phyloP scores from a whole-genome alignment of 64 coral and sea anemone genomes.

The Pocillopora damicornis region DNA sequence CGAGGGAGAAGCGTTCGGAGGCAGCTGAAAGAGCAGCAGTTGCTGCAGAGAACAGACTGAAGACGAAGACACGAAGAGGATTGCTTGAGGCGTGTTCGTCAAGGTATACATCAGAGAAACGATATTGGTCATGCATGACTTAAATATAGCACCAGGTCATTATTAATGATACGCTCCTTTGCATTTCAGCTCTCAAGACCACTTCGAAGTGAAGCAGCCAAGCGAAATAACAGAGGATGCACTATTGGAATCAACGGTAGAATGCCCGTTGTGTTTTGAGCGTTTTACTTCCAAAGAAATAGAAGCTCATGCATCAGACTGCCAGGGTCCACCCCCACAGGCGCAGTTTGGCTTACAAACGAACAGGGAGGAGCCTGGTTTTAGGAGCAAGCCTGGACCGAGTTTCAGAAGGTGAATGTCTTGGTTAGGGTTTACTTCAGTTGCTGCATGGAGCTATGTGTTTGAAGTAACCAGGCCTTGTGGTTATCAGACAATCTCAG shows the following conservation, averaged over 20 bases:
- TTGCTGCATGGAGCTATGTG: background rate
- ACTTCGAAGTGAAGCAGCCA: background rate
- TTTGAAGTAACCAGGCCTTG: background rate
- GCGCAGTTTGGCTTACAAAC: background rate
- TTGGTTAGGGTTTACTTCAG: background rate
- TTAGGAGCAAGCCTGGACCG: background rate
- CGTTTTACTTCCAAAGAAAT: slow-evolving; percentile 6
- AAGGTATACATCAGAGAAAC: background rate
- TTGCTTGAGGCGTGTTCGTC: background rate
- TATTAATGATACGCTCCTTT: background rate
- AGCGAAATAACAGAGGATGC: background rate
- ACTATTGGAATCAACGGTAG: background rate
- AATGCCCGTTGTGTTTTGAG: slow-evolving; percentile 16
- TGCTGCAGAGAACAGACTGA: background rate
- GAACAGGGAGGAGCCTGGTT: background rate
- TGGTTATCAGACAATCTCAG: too few species aligned
- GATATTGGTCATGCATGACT: too few species aligned
- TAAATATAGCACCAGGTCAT: background rate
- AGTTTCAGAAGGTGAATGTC: slow-evolving; percentile 24
- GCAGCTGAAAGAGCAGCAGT: slow-evolving; percentile 18
- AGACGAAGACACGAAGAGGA: background rate
- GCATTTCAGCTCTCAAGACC: background rate
- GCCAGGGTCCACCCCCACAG: slow-evolving; percentile 11
- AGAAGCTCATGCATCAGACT: slow-evolving; percentile 20
- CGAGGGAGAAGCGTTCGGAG: background rate